Percentiles rank a stretch among this genome's conserved stretches.
Evolutionary conservation across 2,797 vertebrate species (phyloP).

Genomic region (Darevskia nairensis): DNA sequence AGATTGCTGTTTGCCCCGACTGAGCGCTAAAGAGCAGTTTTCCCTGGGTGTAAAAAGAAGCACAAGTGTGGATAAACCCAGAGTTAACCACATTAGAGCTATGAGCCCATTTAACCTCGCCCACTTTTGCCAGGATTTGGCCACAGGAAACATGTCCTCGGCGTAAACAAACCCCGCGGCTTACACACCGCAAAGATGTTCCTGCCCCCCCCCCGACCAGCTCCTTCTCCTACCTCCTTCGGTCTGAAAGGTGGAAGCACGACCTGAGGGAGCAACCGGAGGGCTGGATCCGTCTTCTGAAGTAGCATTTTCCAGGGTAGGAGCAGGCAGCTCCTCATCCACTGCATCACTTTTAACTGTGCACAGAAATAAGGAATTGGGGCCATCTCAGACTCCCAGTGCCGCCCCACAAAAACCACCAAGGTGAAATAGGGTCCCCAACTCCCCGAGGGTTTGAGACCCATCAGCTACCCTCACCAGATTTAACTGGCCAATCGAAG

Average conservation of each 20-base stretch:
- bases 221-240: not conserved
- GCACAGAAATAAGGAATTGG: not conserved
- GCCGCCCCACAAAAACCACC: too few relatives aligned
- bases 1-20: too few relatives aligned
- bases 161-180: not conserved
- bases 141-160: not conserved
- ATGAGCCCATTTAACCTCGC: not conserved
- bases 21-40: too few relatives aligned
- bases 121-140: not conserved
- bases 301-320: not conserved
- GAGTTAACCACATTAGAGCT: not conserved
- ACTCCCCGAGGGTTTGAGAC: too few relatives aligned
- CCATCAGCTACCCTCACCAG: too few relatives aligned
- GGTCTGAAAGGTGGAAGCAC: not conserved
- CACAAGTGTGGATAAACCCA: not conserved
- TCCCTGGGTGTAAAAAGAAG: too few relatives aligned
- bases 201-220: too few relatives aligned
- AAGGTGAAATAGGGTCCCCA: too few relatives aligned
- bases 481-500: too few relatives aligned
- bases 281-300: too few relatives aligned
- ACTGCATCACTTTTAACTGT: not conserved
- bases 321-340: not conserved
- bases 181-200: not conserved
- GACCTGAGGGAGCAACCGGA: rapidly evolving
- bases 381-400: too few relatives aligned